Base-by-base conservation (phyloP, 1,140 invertebrate species). In the Gryllus bimaculatus region DNA sequence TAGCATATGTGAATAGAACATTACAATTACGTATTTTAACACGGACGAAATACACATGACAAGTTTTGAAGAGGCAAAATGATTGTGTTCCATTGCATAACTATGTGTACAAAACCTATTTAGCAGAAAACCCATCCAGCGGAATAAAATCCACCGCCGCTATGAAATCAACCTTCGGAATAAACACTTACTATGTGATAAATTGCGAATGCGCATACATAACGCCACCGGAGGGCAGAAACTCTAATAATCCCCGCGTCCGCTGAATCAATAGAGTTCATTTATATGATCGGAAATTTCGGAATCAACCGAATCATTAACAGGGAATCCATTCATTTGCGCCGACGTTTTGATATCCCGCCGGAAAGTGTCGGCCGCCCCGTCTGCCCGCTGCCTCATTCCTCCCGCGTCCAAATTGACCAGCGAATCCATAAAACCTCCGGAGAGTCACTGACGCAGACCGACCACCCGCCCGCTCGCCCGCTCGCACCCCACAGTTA, bases 231-330 rank as follows among this genome's bases (percentile, higher is more conserved):
- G 54, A 66, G 54, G 10, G 54, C 54, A 66, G 2, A 66, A 66
- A 66, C 18, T 66, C 54, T 66, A 66, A 66, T 66, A 66, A 66
- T 13, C 54, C 26, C 26, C 54, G 54, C 54, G 18, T 66, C 54
- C 10, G 18, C 10, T 13, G 54, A 66, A 66, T 66, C 54, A 66
- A 66, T 66, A 18, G 54, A 66, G 54, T 66, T 66, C 54, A 66
- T 66, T 66, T 66, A 66, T 66, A 66, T 66, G 54, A 66, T 66
- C 54, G 54, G 54, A 66, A 66, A 66, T 66, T 66, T 66, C 54
- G 54, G 54, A 13, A 66, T 66, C 54, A 66, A 66, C 54, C 54
- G 54, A 66, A 66, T 66, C 54, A 66, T 66, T 66, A 66, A 66
- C 54, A 66, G 54, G 10, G 54, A 66, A 66, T 66, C 54, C 54